These are phyloP conservation scores for Ridgeia piscesae DNA, from an alignment of 1,140 invertebrate species.

Conservation along the genomic window DNA sequence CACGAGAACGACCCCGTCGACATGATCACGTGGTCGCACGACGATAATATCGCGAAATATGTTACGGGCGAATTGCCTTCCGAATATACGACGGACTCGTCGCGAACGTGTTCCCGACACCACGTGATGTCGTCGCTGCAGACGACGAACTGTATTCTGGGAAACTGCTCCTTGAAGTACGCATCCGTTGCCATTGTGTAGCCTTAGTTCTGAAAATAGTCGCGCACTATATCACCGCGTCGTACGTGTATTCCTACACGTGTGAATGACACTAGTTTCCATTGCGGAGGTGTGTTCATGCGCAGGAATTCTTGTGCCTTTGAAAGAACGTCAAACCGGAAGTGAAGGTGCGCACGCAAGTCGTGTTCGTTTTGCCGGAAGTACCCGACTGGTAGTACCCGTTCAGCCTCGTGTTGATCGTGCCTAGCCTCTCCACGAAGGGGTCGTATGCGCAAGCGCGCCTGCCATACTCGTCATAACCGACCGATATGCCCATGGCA, in stretches of 20 bases:
- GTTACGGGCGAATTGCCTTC: background rate
- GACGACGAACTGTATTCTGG: conserved; percentile 23
- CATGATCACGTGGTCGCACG: conserved; percentile 69
- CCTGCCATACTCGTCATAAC: conserved; percentile 18
- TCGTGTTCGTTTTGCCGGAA: background rate
- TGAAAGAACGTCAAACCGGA: conserved; percentile 15
- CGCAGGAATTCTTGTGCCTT: conserved; percentile 14
- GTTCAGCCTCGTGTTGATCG: background rate
- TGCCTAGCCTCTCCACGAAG: background rate
- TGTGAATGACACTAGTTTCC: background rate
- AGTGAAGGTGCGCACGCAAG: conserved; percentile 14
- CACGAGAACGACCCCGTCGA: conserved; percentile 71
- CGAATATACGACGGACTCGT: conserved; percentile 14
- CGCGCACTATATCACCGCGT: conserved; percentile 22
- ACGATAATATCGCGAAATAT: conserved; percentile 66
- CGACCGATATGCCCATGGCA: background rate
- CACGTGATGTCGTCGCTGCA: conserved; percentile 26
- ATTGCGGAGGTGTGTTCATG: background rate
- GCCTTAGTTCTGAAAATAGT: conserved; percentile 13
- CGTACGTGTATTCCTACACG: conserved; percentile 29
- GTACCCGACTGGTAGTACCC: conserved; percentile 25
- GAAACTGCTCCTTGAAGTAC: conserved; percentile 21
- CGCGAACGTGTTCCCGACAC: conserved; percentile 11
- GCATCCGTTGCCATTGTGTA: conserved; percentile 17
- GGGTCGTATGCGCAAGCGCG: conserved; percentile 20